Conservation (phyloP, 2,888 invertebrate genomes). For the Eilema depressum region DNA sequence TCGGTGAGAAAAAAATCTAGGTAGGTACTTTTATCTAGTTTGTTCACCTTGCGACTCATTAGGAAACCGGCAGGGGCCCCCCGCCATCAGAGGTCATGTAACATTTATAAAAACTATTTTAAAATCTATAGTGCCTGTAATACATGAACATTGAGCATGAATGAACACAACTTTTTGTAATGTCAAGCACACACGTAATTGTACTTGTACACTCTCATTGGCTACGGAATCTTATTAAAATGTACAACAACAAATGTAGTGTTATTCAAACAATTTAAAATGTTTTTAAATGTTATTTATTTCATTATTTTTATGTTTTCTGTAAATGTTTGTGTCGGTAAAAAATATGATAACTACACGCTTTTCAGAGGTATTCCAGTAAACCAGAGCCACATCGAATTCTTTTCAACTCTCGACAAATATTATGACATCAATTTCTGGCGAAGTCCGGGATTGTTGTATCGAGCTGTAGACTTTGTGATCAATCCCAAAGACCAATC, state of each 20-base stretch:
- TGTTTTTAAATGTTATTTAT: constrained; percentile 23
- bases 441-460: constrained; percentile 62
- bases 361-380: constrained; percentile 69
- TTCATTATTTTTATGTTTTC: constrained; percentile 22
- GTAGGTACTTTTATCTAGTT: too few species aligned
- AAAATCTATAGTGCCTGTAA: not conserved
- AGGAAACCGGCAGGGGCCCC: too few species aligned
- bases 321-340: constrained; percentile 35
- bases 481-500: constrained; percentile 62
- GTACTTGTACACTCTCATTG: constrained; percentile 36
- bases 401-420: constrained; percentile 57
- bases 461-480: constrained; percentile 69
- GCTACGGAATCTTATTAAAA: constrained; percentile 22
- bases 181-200: not conserved
- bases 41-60: too few species aligned
- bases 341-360: constrained; percentile 64
- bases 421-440: constrained; percentile 67
- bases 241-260: constrained; percentile 15
- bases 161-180: not conserved
- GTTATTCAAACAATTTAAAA: constrained; percentile 26
- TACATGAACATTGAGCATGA: not conserved
- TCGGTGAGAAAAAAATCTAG: too few species aligned
- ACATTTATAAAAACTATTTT: not conserved
- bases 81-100: too few species aligned
- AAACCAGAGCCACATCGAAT: constrained; percentile 59